These are phyloP conservation scores for Pterocles burchelli DNA, from an alignment of 2,113 vertebrate genomes.

Conservation along the genomic window DNA sequence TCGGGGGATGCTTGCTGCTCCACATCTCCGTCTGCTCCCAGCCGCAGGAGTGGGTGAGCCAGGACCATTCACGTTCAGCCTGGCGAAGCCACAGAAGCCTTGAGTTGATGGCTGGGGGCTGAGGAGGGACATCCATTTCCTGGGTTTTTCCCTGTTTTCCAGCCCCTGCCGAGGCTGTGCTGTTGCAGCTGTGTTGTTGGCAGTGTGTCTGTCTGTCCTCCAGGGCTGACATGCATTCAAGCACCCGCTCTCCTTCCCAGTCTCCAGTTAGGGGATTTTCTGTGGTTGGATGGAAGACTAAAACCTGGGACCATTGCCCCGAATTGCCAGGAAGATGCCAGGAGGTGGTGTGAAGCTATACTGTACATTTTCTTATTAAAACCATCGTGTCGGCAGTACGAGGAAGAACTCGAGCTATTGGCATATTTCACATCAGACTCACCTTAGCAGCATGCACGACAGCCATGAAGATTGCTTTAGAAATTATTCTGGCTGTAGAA, in stretches of 20 bases:
- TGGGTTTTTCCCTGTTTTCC: neutral
- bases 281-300: neutral
- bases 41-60: neutral
- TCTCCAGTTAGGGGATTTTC: neutral
- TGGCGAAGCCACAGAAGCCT: neutral
- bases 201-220: neutral
- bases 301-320: neutral
- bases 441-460: neutral
- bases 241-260: neutral
- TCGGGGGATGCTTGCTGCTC: too few relatives aligned
- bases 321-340: neutral
- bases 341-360: fast-evolving
- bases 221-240: fast-evolving
- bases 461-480: neutral
- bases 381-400: neutral
- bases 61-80: fast-evolving
- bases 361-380: neutral
- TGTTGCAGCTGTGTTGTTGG: fast-evolving
- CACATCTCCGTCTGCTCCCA: too few relatives aligned
- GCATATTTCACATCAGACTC: neutral
- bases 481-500: neutral
- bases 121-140: fast-evolving
- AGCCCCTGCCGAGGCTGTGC: fast-evolving
- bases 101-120: too few relatives aligned
- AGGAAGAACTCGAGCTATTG: neutral